phyloP scores from a whole-genome alignment of 2,113 vertebrate species.

The Pelmatolapia mariae region DNA sequence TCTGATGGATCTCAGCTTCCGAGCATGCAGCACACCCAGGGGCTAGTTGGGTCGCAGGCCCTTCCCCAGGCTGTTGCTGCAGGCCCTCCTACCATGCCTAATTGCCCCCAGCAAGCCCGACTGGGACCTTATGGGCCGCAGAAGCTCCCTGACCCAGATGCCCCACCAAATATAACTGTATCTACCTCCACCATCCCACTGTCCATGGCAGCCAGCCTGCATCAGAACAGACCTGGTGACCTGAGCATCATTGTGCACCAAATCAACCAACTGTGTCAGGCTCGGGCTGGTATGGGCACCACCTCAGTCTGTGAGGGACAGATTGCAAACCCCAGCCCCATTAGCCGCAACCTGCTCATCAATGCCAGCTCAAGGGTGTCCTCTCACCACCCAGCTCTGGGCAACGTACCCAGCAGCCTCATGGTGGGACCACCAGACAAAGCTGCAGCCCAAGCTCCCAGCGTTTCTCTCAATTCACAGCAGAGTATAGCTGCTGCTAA shows the following conservation, averaged over 20 bases:
- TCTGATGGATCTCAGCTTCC: conserved; percentile 53
- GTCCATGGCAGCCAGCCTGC: conserved; percentile 93
- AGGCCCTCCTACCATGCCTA: conserved; percentile 66
- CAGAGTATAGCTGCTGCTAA: conserved; percentile 73
- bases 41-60: conserved; percentile 26
- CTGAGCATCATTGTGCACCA: conserved; percentile 97
- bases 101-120: conserved; percentile 72
- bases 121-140: conserved; percentile 79
- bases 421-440: conserved; percentile 83
- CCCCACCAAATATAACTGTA: conserved; percentile 98
- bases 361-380: conserved; percentile 95
- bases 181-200: conserved; percentile 99
- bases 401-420: conserved; percentile 78
- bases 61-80: conserved; percentile 56
- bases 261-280: conserved; percentile 99
- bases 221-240: conserved; percentile 89
- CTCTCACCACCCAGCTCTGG: conserved; percentile 72
- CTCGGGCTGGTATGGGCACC: conserved; percentile 87
- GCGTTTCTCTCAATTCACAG: conserved; percentile 67
- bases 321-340: conserved; percentile 97
- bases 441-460: conserved; percentile 70
- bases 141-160: conserved; percentile 92
- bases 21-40: conserved; percentile 53
- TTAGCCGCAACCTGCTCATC: conserved; percentile 95
- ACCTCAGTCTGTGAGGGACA: conserved; percentile 98